These are phyloP conservation scores for Albula goreensis DNA, from an alignment of 2,113 vertebrate genomes.

Conservation along the genomic window DNA sequence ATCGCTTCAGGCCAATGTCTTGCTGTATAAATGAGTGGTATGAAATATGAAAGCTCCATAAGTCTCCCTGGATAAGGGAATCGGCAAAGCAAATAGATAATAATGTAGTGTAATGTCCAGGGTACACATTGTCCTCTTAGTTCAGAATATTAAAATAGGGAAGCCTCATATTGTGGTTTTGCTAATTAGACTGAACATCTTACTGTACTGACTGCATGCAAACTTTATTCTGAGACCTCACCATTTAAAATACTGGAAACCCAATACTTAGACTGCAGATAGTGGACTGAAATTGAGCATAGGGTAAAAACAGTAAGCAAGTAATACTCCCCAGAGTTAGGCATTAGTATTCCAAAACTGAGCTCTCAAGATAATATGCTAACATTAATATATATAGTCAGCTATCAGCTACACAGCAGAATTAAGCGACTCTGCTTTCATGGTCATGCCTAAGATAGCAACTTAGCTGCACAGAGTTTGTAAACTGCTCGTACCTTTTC, in stretches of 20 bases:
- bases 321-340: background rate
- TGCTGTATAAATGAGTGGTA: background rate
- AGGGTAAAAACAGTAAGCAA: background rate
- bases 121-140: background rate
- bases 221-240: background rate
- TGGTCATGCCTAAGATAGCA: no score
- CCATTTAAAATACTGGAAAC: background rate
- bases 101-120: background rate
- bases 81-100: background rate
- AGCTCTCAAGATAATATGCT: background rate
- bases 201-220: background rate
- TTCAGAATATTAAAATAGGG: background rate
- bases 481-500: no score
- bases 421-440: no score
- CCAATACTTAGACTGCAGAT: background rate
- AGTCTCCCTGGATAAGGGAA: background rate
- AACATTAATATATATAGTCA: no score
- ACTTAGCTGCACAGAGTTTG: no score
- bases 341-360: background rate
- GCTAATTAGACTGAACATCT: background rate
- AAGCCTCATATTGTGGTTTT: background rate
- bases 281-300: background rate
- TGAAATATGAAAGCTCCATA: background rate
- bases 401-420: no score
- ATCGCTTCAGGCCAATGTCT: background rate